Conservation (phyloP, 1,140 invertebrate genomes). For the Pygmarrhopalites habei region DNA sequence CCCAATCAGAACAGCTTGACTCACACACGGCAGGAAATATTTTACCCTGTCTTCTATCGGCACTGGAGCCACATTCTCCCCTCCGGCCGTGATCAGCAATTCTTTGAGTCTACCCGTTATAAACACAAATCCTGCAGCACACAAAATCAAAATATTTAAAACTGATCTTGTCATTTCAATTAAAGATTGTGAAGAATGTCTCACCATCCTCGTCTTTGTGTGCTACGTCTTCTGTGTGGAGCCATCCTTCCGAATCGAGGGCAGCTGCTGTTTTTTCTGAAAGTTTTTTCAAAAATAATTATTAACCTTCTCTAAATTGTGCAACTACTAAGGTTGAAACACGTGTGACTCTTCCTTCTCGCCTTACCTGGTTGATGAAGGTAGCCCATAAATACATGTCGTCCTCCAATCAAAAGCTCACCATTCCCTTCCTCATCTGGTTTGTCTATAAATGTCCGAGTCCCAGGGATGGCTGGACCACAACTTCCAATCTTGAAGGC, state of each 20-base stretch:
- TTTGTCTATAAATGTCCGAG: conserved; percentile 6
- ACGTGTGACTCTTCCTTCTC: too few species aligned
- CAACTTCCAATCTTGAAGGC: conserved; percentile 57
- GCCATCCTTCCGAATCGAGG: conserved; percentile 67
- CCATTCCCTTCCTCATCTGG: conserved; percentile 29
- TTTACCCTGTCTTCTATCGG: conserved; percentile 76
- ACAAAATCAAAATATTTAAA: too few species aligned
- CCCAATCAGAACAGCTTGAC: conserved; percentile 76
- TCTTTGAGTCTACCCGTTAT: conserved; percentile 82
- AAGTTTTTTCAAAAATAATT: too few species aligned
- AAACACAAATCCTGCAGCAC: conserved; percentile 63
- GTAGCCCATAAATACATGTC: conserved; percentile 86
- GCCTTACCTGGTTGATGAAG: conserved; percentile 61
- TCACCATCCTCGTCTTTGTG: conserved; percentile 61
- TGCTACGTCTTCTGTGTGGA: conserved; percentile 78
- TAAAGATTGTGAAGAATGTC: too few species aligned
- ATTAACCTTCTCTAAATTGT: too few species aligned
- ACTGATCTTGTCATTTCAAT: too few species aligned
- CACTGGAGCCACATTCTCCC: conserved; percentile 79
- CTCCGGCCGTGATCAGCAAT: conserved; percentile 85
- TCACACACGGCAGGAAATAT: conserved; percentile 63
- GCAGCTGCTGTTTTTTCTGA: conserved; percentile 68
- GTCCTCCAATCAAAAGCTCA: conserved; percentile 62
- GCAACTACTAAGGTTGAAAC: too few species aligned
- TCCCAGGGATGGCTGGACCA: conserved; percentile 51